Conservation (phyloP, 2,797 vertebrate genomes). For the Notolabrus celidotus region DNA sequence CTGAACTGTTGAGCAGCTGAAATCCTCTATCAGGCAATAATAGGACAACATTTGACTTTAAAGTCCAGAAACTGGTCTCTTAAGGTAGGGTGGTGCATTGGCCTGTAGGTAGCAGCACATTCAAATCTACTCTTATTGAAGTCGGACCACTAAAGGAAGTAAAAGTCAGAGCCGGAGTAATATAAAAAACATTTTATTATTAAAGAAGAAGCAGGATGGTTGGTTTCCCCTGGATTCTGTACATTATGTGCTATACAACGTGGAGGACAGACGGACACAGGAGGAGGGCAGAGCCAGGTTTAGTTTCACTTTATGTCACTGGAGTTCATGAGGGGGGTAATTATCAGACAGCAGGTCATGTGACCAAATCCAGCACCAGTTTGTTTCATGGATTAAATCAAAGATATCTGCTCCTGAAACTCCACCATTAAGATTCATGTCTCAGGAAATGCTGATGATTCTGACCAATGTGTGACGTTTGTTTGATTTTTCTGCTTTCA, state of each 20-base stretch:
- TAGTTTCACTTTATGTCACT: conserved; percentile 10
- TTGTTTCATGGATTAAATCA: conserved; percentile 24
- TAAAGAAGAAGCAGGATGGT: conserved; percentile 74
- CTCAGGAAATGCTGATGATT: too few relatives aligned
- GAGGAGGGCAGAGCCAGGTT: conserved; percentile 30
- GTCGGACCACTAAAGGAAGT: neutral
- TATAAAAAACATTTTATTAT: conserved; percentile 77
- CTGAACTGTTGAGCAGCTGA: too few relatives aligned
- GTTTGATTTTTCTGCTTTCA: too few relatives aligned
- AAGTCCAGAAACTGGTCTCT: too few relatives aligned
- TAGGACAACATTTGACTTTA: too few relatives aligned
- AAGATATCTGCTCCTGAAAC: conserved; percentile 4
- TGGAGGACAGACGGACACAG: conserved; percentile 24
- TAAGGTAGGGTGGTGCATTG: too few relatives aligned
- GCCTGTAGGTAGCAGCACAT: conserved; percentile 38
- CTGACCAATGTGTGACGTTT: too few relatives aligned
- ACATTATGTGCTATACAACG: conserved; percentile 74
- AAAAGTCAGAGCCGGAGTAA: conserved; percentile 1
- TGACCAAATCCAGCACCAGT: conserved; percentile 49
- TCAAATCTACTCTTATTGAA: neutral
- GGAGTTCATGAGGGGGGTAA: neutral
- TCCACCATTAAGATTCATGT: too few relatives aligned
- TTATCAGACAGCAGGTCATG: conserved; percentile 37
- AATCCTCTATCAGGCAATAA: too few relatives aligned
- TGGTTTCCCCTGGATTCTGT: conserved; percentile 71